Evolutionary conservation across 64 coral and sea anemone genomes (phyloP).

Genomic region (Acropora yongei): DNA sequence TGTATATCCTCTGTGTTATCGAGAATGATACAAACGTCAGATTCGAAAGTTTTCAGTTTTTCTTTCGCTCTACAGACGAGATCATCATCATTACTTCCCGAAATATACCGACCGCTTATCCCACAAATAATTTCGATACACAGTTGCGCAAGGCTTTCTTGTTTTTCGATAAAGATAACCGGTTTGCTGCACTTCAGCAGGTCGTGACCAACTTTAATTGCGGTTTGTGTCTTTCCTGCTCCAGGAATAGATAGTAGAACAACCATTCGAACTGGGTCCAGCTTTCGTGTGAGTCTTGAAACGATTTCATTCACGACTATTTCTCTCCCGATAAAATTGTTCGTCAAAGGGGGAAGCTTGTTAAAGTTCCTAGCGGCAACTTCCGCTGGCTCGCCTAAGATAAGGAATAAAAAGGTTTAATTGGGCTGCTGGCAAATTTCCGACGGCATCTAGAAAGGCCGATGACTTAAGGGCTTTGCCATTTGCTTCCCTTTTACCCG

Average conservation of each 20-base stretch:
- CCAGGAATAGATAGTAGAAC: slow-evolving; percentile 4
- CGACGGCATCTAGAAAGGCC: no score
- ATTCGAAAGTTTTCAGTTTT: neutral
- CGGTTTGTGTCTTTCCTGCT: slow-evolving; percentile 8
- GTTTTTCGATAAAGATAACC: neutral
- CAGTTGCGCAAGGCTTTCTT: neutral
- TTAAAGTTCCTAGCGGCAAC: no score
- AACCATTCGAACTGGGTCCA: neutral
- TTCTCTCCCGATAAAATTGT: neutral
- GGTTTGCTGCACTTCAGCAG: neutral
- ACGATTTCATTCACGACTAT: neutral
- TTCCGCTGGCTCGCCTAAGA: no score
- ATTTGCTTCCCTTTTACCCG: no score
- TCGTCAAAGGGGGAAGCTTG: no score
- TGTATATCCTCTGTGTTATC: slow-evolving; percentile 24
- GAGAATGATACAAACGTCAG: neutral
- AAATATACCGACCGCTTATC: neutral
- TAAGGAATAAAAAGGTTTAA: no score
- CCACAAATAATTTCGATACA: neutral
- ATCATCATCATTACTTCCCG: neutral
- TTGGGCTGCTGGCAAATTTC: no score
- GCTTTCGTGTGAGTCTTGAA: neutral
- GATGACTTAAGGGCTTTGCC: no score
- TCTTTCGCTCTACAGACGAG: neutral
- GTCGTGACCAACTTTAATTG: neutral